Base-by-base conservation (phyloP, 1,140 invertebrate genomes). In the Mya arenaria region DNA sequence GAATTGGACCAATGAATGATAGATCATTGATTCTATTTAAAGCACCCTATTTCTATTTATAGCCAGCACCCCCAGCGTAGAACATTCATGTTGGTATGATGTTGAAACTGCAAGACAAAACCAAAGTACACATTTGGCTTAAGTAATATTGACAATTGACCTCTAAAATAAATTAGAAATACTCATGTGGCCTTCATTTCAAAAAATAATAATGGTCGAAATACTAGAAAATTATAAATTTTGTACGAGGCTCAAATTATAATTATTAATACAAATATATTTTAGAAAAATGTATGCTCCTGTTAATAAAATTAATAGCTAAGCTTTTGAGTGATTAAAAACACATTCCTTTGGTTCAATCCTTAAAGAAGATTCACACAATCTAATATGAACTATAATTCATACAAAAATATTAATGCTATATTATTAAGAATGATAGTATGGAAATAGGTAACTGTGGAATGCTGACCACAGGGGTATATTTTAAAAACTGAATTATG, bases 61-160 rank as follows among this genome's bases (percentile, higher is more conserved):
- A 39, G 5, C 41, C 58, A 30, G 62, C 58, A 69, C 48, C 28
- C 34, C 74, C 74, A 34, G 74, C 65, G 13, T 6, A 48, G 0
- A 69, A 86, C 41, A 36, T 90, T 2, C 87, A 90, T 72, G 73
- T 91, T 13, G 95, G 95, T 0, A 91, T 98, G 32, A 95, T 98
- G 0, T 90, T 98, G 0, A 96, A 97, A 86, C 94, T 98, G 60
- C 97, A 98, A 88, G 95, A 96, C 80, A 96, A 96, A 87, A n/a
- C n/a, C n/a, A n/a, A n/a, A n/a, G n/a, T n/a, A n/a, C n/a, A n/a
- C n/a, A n/a, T n/a, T n/a, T n/a, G n/a, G n/a, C n/a, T n/a, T n/a
- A n/a, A n/a, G 19, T 48, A 10, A 48, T 48, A 13, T 13, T 10
- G 41, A 10, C 41, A 48, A 48, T 19, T 19, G 19, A 48, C 10